Percentiles rank a stretch among this genome's conserved stretches.
phyloP scores from a whole-genome alignment of 2,113 vertebrate species.

The Eudyptes chrysolophus region DNA sequence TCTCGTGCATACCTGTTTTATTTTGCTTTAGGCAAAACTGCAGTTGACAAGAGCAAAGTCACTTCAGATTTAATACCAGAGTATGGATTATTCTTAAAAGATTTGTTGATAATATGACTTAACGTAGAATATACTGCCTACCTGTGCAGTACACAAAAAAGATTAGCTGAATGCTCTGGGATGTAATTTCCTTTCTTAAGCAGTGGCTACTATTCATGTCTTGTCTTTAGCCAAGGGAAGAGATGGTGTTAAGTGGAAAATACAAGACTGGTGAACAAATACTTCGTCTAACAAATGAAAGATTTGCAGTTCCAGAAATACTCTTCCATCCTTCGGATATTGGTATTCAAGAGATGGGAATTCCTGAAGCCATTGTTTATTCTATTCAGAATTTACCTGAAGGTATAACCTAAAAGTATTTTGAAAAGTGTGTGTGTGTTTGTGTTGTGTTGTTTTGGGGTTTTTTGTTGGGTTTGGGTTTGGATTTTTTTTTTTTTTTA shows the following conservation, averaged over 20 bases:
- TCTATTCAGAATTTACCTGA: conserved; percentile 92
- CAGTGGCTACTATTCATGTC: neutral
- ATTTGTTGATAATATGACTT: neutral
- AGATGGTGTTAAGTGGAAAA: conserved; percentile 95
- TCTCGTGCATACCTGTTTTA: neutral
- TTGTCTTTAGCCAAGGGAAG: conserved; percentile 86
- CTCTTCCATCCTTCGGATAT: conserved; percentile 96
- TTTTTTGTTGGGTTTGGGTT: neutral
- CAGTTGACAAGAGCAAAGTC: neutral
- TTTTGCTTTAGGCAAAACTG: neutral
- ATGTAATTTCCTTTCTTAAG: neutral
- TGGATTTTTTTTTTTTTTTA: neutral
- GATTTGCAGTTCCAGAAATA: conserved; percentile 97
- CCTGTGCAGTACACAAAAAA: neutral
- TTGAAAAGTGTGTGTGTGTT: neutral
- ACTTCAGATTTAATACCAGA: neutral
- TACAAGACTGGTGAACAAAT: conserved; percentile 97
- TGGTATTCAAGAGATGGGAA: conserved; percentile 97
- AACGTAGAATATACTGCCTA: neutral
- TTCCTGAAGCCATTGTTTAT: conserved; percentile 93
- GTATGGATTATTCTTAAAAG: neutral
- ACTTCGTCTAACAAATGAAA: conserved; percentile 91
- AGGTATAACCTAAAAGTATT: conserved; percentile 74
- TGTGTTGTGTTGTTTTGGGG: neutral
- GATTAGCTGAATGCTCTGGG: neutral